Evolutionary conservation across 2,113 vertebrate species (phyloP).

Genomic region (Brachypteracias leptosomus): DNA sequence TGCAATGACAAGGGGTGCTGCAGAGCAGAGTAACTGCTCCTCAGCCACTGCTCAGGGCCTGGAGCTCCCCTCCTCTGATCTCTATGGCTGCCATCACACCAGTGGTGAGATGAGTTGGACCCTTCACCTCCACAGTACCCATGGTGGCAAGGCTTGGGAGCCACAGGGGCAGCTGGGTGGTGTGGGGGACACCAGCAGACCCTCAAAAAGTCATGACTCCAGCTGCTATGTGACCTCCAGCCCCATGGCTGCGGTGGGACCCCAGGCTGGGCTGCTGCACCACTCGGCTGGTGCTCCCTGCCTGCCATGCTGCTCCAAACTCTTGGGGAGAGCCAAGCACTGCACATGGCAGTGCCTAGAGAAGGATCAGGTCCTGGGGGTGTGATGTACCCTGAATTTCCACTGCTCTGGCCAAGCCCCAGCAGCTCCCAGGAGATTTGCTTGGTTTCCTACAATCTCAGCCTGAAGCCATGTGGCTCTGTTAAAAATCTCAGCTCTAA

Average conservation of each 20-base stretch:
- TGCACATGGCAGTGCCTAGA: neutral
- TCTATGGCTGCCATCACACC: neutral
- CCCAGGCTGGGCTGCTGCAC: neutral
- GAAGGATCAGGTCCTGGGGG: neutral
- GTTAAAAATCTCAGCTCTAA: neutral
- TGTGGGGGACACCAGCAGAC: neutral
- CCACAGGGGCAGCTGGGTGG: accelerated
- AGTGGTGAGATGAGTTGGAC: conserved; percentile 54
- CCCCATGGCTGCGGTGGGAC: accelerated
- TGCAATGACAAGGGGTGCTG: accelerated
- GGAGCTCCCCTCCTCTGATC: too few relatives aligned
- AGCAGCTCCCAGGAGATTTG: neutral
- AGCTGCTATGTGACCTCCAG: neutral
- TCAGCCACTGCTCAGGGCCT: too few relatives aligned
- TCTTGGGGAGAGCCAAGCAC: neutral
- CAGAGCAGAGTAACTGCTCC: neutral
- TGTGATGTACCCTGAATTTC: neutral
- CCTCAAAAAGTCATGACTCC: neutral
- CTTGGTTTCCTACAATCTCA: neutral
- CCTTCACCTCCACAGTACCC: accelerated
- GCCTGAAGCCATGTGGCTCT: neutral
- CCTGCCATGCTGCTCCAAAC: neutral
- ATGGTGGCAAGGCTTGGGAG: neutral
- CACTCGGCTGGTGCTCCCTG: accelerated
- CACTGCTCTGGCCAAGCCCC: neutral